phyloP scores from a whole-genome alignment of 1,140 invertebrate genomes.

The Bombus sibiricus region DNA sequence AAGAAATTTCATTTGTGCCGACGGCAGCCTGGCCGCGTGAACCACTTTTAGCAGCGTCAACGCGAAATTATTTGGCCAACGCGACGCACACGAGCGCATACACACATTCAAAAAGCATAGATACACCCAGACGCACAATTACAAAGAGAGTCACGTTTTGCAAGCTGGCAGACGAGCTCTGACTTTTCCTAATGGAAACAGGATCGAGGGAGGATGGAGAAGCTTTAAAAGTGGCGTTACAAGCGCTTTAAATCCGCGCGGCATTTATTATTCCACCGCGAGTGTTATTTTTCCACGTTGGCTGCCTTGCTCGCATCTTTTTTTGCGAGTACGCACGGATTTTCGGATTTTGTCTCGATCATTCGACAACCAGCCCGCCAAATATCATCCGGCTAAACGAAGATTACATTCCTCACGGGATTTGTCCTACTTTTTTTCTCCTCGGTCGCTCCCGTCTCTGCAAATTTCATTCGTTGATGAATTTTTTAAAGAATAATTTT shows the following conservation, averaged over 20 bases:
- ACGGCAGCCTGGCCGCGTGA: not conserved
- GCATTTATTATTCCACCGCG: conserved; percentile 17
- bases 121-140: not conserved
- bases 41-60: conserved; percentile 17
- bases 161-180: conserved; percentile 11
- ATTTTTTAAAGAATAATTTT: not conserved
- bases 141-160: conserved; percentile 9
- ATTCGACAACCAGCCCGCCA: not conserved
- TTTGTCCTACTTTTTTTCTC: not conserved
- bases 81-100: not conserved
- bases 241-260: conserved; percentile 20
- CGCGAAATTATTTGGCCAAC: conserved; percentile 12
- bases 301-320: not conserved
- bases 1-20: conserved; percentile 30
- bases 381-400: conserved; percentile 6
- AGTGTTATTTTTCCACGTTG: not conserved
- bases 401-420: not conserved
- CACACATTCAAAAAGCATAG: too few relatives aligned
- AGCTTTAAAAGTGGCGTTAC: conserved; percentile 20
- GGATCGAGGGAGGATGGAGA: not conserved
- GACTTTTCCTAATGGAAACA: conserved; percentile 28
- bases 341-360: not conserved
- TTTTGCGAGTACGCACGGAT: not conserved
- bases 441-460: not conserved
- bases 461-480: conserved; percentile 8